Conservation (phyloP, 2,113 vertebrate species). For the Hypocryptadius cinnamomeus region DNA sequence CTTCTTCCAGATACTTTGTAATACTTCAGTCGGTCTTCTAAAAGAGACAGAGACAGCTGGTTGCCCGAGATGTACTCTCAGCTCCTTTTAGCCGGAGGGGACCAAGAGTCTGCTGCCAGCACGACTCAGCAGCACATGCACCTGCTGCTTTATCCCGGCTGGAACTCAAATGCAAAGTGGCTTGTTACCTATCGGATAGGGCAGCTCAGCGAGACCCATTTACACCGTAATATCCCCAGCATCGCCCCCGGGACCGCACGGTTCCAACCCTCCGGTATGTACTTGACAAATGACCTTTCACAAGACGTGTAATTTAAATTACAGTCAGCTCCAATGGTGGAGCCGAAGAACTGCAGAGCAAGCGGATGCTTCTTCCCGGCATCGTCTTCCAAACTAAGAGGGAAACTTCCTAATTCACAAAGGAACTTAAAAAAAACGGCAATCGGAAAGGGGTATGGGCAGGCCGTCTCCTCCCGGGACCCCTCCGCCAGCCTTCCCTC, state of each 20-base stretch:
- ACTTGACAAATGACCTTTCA: background rate
- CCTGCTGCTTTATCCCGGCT: background rate
- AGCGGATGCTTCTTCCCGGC: background rate
- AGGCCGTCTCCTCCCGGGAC: background rate
- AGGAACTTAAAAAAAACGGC: background rate
- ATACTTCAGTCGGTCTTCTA: background rate
- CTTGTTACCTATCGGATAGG: rapidly evolving
- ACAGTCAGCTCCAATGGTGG: rapidly evolving
- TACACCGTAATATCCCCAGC: background rate
- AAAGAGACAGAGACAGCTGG: too few species aligned
- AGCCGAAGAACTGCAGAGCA: background rate
- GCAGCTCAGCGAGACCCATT: background rate
- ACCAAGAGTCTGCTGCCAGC: background rate
- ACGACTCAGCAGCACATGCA: background rate
- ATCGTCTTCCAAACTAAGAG: background rate
- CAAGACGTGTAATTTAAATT: too few species aligned
- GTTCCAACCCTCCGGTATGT: background rate
- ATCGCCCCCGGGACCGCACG: background rate
- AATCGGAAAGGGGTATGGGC: rapidly evolving
- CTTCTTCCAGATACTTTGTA: background rate
- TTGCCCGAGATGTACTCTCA: rapidly evolving
- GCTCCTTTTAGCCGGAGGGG: background rate
- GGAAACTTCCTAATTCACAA: background rate
- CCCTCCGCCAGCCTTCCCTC: background rate
- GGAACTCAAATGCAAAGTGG: rapidly evolving